Evolutionary conservation across 2,888 invertebrate species (phyloP).

Genomic region (Heliothis peltigera): DNA sequence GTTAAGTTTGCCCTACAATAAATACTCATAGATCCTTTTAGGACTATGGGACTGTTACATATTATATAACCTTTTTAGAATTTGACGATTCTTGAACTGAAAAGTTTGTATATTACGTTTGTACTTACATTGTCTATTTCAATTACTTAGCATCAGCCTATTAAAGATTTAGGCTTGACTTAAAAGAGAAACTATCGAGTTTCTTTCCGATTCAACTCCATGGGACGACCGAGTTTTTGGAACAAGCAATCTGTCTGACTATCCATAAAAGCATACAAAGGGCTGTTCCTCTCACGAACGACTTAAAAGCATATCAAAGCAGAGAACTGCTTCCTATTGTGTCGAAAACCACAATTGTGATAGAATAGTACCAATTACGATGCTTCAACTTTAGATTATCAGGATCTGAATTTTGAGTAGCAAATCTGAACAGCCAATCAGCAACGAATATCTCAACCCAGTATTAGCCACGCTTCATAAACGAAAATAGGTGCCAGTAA

Average conservation of each 20-base stretch:
- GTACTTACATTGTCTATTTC: slow-evolving; percentile 7
- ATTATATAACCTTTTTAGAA: slow-evolving; percentile 38
- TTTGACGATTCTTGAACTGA: slow-evolving; percentile 18
- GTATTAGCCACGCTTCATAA: slow-evolving; percentile 3
- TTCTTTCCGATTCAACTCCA: too few relatives aligned
- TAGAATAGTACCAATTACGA: too few relatives aligned
- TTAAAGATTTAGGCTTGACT: too few relatives aligned
- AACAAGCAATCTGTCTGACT: too few relatives aligned
- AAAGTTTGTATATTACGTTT: slow-evolving; percentile 18
- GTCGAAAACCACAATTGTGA: too few relatives aligned
- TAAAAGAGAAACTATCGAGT: too few relatives aligned
- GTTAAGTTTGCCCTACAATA: neutral
- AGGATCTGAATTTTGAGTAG: neutral
- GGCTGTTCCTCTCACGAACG: too few relatives aligned
- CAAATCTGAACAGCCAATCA: neutral
- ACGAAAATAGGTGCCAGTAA: slow-evolving; percentile 26
- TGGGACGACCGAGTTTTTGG: too few relatives aligned
- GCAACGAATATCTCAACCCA: neutral
- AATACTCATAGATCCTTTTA: neutral
- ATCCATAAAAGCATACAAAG: too few relatives aligned
- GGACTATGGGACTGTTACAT: slow-evolving; percentile 22
- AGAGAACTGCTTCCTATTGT: too few relatives aligned
- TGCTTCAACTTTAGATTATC: too few relatives aligned
- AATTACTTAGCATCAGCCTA: slow-evolving; percentile 15
- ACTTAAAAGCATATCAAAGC: too few relatives aligned